Conservation (phyloP, 2,113 vertebrate genomes). For the Solea senegalensis region DNA sequence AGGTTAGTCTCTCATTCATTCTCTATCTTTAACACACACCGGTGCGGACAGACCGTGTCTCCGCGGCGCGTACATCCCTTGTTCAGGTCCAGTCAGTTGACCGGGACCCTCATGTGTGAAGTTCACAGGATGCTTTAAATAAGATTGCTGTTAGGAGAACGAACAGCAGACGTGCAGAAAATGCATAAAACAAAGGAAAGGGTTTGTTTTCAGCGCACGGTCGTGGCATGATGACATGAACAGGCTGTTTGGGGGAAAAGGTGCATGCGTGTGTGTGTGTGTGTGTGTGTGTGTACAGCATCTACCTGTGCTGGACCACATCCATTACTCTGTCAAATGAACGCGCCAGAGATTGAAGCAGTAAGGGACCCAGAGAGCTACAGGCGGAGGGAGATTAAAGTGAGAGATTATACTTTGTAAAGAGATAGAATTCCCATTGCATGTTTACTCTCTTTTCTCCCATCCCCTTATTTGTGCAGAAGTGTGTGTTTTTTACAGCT, state of each 20-base stretch:
- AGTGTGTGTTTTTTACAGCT: conserved; percentile 13
- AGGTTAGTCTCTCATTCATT: conserved; percentile 44
- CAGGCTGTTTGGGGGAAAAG: background rate
- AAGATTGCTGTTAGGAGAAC: too few relatives aligned
- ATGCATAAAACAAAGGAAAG: conserved; percentile 43
- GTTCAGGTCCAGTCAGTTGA: too few relatives aligned
- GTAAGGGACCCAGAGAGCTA: conserved; percentile 56
- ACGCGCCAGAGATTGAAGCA: conserved; percentile 49
- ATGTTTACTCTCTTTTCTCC: conserved; percentile 58
- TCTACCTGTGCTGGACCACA: conserved; percentile 44
- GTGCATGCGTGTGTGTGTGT: background rate
- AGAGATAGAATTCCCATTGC: conserved; percentile 68
- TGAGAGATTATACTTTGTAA: conserved; percentile 68
- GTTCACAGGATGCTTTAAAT: conserved; percentile 50
- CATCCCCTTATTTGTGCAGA: conserved; percentile 46
- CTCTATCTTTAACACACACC: conserved; percentile 1
- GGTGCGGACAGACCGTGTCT: conserved; percentile 8
- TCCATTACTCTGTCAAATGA: background rate
- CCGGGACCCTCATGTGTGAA: conserved; percentile 7
- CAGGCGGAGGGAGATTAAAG: conserved; percentile 66
- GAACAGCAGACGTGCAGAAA: background rate
- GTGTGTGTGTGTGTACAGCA: conserved; percentile 17
- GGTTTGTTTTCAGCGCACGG: background rate
- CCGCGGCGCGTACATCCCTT: background rate
- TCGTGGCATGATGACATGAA: conserved; percentile 5